A percentile compares a stretch with the other conserved stretches of the same genome.
Conservation (phyloP, 2,888 invertebrate species). For the Hololepta plana region DNA sequence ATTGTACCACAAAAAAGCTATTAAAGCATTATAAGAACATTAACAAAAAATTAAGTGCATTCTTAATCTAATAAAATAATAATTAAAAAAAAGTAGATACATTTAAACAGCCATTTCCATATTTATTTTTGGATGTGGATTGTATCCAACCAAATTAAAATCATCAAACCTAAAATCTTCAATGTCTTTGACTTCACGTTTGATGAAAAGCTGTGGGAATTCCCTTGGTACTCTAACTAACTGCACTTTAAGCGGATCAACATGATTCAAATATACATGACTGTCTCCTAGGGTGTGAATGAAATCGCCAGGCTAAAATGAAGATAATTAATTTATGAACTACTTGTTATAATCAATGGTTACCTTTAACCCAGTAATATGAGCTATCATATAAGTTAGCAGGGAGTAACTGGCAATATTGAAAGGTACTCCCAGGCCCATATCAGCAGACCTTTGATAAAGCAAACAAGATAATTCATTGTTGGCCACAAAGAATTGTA, state of each 20-base stretch:
- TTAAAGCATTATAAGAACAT: no score
- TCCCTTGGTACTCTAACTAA: slow-evolving; percentile 54
- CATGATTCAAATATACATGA: slow-evolving; percentile 83
- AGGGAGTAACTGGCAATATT: slow-evolving; percentile 94
- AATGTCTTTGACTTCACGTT: slow-evolving; percentile 51
- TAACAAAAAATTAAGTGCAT: no score
- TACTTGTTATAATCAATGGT: slow-evolving; percentile 10
- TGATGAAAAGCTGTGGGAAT: slow-evolving; percentile 68
- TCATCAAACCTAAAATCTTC: slow-evolving; percentile 77
- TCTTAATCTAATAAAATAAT: no score
- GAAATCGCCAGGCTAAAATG: slow-evolving; percentile 69
- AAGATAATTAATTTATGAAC: slow-evolving; percentile 10
- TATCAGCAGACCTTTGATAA: slow-evolving; percentile 92
- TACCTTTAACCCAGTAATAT: slow-evolving; percentile 73
- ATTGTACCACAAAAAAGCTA: no score
- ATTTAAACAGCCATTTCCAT: slow-evolving; percentile 83
- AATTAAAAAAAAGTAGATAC: slow-evolving; percentile 1
- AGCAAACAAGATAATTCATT: slow-evolving; percentile 76
- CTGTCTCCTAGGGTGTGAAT: slow-evolving; percentile 88
- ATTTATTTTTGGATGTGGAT: slow-evolving; percentile 72
- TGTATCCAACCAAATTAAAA: slow-evolving; percentile 70
- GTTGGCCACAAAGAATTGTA: slow-evolving; percentile 78
- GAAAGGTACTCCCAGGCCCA: slow-evolving; percentile 94
- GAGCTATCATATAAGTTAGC: slow-evolving; percentile 88
- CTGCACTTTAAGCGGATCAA: slow-evolving; percentile 66